Evolutionary conservation across 2,888 invertebrate species (phyloP).

Genomic region (Hypselothyrea guttata): DNA sequence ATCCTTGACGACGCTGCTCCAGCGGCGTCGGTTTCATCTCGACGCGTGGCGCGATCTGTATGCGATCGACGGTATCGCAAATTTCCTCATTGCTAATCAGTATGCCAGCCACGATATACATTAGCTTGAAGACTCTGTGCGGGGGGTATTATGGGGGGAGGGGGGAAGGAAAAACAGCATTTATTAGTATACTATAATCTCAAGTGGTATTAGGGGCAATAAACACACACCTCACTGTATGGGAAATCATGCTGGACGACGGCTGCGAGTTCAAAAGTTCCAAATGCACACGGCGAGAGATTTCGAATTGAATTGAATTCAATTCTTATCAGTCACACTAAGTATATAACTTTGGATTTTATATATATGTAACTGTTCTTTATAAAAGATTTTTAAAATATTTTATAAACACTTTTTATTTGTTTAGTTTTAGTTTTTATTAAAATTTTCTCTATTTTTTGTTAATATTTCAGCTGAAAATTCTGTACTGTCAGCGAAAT

Average conservation of each 20-base stretch:
- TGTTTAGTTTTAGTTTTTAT: too few relatives aligned
- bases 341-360: slow-evolving; percentile 18
- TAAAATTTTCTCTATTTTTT: too few relatives aligned
- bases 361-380: slow-evolving; percentile 14
- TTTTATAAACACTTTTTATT: too few relatives aligned
- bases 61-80: slow-evolving; percentile 80
- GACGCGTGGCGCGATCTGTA: slow-evolving; percentile 78
- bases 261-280: slow-evolving; percentile 39
- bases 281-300: slow-evolving; percentile 21
- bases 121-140: slow-evolving; percentile 79
- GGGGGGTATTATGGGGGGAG: slow-evolving; percentile 9
- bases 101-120: slow-evolving; percentile 81
- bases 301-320: too few relatives aligned
- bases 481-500: too few relatives aligned
- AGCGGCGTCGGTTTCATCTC: slow-evolving; percentile 59
- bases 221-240: slow-evolving; percentile 71
- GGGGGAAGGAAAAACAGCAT: too few relatives aligned
- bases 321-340: slow-evolving; percentile 42
- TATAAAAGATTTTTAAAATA: too few relatives aligned
- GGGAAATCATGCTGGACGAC: slow-evolving; percentile 69
- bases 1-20: slow-evolving; percentile 6
- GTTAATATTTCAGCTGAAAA: too few relatives aligned
- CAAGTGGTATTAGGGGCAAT: background rate
- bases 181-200: background rate
- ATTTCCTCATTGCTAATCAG: slow-evolving; percentile 79